phyloP scores from a whole-genome alignment of 2,888 invertebrate species.

The Hyposoter didymator region DNA sequence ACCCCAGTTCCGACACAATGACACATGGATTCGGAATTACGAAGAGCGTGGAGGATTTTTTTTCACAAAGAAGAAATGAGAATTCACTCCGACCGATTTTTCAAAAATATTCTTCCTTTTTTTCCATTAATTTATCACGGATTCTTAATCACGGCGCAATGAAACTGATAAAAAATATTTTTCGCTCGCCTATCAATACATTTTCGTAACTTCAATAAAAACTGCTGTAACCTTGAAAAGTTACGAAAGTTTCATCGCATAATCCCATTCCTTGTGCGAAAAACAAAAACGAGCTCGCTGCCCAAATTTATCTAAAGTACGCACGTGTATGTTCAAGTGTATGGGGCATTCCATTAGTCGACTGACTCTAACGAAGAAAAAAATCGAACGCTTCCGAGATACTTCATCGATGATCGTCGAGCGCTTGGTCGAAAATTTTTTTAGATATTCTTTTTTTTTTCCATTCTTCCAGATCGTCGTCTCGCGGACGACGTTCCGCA shows the following conservation, averaged over 20 bases:
- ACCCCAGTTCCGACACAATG: neutral
- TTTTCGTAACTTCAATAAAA: slow-evolving; percentile 2
- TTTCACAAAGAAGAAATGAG: neutral
- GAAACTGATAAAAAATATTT: neutral
- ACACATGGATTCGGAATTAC: slow-evolving; percentile 2
- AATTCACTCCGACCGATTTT: neutral
- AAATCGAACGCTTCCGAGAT: neutral
- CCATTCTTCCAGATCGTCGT: neutral
- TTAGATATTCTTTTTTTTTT: neutral
- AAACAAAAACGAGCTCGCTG: slow-evolving; percentile 5
- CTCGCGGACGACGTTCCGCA: neutral
- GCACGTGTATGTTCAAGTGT: neutral
- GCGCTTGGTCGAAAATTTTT: neutral
- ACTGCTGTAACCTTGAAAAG: neutral
- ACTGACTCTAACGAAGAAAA: neutral
- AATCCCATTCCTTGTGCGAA: neutral
- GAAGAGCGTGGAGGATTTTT: neutral
- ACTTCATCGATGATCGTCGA: neutral
- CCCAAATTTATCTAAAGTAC: neutral
- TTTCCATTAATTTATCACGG: neutral
- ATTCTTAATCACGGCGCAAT: neutral
- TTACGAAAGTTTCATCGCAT: slow-evolving; percentile 7
- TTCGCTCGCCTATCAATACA: neutral
- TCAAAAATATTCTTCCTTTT: neutral
- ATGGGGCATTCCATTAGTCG: neutral